Evolutionary conservation across 2,888 invertebrate species (phyloP).

Genomic region (Drosophila ezoana): DNA sequence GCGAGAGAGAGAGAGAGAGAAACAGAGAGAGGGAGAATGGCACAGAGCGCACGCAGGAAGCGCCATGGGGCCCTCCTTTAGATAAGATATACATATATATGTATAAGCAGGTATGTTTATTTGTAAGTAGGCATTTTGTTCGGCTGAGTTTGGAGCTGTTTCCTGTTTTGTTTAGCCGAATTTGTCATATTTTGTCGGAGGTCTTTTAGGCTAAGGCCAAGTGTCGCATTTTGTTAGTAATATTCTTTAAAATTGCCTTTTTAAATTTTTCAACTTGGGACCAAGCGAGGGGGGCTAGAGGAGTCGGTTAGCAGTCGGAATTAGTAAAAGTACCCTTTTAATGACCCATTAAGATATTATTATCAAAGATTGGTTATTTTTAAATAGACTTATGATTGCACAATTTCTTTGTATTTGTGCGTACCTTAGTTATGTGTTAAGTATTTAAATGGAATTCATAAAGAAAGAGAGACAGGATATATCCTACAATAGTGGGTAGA

Average conservation of each 20-base stretch:
- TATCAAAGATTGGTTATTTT: too few species aligned
- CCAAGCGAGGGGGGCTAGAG: not conserved
- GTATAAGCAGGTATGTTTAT: constrained; percentile 9
- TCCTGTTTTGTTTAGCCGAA: constrained; percentile 76
- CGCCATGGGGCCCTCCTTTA: constrained; percentile 36
- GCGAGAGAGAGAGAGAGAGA: not conserved
- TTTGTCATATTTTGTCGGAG: constrained; percentile 78
- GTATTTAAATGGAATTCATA: too few species aligned
- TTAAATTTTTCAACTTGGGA: constrained; percentile 16
- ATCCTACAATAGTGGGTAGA: too few species aligned
- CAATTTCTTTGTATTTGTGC: too few species aligned
- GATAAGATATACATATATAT: constrained; percentile 45
- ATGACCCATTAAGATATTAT: not conserved
- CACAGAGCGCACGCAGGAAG: constrained; percentile 26
- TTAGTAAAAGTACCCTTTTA: too few species aligned
- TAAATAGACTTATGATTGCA: too few species aligned
- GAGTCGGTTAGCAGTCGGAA: not conserved
- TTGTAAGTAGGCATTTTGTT: constrained; percentile 58
- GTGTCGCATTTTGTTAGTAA: constrained; percentile 54
- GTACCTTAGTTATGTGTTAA: too few species aligned
- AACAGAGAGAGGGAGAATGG: not conserved
- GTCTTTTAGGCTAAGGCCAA: constrained; percentile 60
- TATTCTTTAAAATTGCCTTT: constrained; percentile 56
- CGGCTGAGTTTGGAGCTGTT: constrained; percentile 51
- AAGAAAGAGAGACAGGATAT: too few species aligned